These are phyloP conservation scores for Acanthisitta chloris DNA, from an alignment of 2,113 vertebrate genomes.

Conservation along the genomic window DNA sequence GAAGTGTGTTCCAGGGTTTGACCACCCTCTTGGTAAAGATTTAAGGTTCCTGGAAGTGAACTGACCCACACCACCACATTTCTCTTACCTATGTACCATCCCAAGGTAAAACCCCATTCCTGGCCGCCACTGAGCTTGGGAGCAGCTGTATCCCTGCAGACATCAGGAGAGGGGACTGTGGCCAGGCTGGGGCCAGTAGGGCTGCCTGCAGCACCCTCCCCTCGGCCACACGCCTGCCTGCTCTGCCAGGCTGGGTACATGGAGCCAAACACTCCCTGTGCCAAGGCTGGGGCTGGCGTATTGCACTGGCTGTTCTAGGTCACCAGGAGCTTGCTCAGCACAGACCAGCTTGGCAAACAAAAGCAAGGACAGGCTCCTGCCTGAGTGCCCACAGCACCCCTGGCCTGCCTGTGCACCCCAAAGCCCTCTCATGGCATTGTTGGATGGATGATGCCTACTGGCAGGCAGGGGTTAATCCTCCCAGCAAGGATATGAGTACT, in stretches of 20 bases:
- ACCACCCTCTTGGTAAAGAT: neutral
- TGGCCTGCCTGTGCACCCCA: neutral
- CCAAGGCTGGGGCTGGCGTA: neutral
- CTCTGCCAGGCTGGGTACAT: neutral
- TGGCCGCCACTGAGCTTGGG: rapidly evolving
- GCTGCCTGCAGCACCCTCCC: neutral
- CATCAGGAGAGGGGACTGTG: neutral
- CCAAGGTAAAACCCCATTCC: neutral
- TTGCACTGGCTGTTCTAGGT: neutral
- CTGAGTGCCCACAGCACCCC: rapidly evolving
- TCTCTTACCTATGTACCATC: rapidly evolving
- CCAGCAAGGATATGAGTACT: neutral
- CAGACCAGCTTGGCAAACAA: neutral
- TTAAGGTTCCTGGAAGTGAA: neutral
- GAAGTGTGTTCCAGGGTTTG: neutral
- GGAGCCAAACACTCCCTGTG: neutral
- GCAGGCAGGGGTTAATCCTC: neutral
- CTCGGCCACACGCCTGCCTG: neutral
- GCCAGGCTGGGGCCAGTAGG: neutral
- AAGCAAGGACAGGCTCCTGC: neutral
- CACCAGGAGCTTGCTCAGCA: neutral
- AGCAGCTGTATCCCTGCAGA: neutral
- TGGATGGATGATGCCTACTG: neutral
- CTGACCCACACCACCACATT: neutral
- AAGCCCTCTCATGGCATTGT: neutral